phyloP scores from a whole-genome alignment of 2,797 vertebrate species.

The Gila robusta region DNA sequence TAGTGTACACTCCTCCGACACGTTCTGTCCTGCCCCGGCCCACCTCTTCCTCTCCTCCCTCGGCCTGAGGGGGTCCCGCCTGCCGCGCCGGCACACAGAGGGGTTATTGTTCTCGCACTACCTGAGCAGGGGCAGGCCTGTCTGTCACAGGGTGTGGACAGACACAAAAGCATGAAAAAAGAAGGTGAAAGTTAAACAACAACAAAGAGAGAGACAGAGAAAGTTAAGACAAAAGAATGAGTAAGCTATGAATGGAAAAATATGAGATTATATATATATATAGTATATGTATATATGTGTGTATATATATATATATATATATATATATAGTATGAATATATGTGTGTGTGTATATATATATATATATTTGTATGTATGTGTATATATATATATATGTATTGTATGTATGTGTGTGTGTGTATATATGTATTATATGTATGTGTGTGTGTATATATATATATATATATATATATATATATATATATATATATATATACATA shows the following conservation, averaged over 20 bases:
- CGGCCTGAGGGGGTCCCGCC: conserved; percentile 47
- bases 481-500: too few species aligned
- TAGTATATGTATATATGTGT: too few species aligned
- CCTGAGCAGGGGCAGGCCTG: conserved; percentile 58
- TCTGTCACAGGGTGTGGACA: conserved; percentile 55
- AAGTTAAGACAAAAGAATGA: conserved; percentile 27
- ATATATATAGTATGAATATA: too few species aligned
- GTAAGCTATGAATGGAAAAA: background rate
- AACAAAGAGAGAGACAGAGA: conserved; percentile 31
- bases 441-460: too few species aligned
- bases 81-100: conserved; percentile 50
- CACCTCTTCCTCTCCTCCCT: conserved; percentile 42
- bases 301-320: too few species aligned
- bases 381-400: too few species aligned
- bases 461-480: too few species aligned
- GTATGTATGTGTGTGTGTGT: too few species aligned
- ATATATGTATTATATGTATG: too few species aligned
- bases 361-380: too few species aligned
- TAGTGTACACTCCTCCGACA: conserved; percentile 23
- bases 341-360: too few species aligned
- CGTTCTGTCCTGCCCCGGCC: conserved; percentile 48
- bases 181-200: conserved; percentile 54
- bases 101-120: conserved; percentile 64
- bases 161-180: conserved; percentile 28
- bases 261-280: too few species aligned